Conservation (phyloP, 2,797 vertebrate genomes). For the Calcarius lapponicus region DNA sequence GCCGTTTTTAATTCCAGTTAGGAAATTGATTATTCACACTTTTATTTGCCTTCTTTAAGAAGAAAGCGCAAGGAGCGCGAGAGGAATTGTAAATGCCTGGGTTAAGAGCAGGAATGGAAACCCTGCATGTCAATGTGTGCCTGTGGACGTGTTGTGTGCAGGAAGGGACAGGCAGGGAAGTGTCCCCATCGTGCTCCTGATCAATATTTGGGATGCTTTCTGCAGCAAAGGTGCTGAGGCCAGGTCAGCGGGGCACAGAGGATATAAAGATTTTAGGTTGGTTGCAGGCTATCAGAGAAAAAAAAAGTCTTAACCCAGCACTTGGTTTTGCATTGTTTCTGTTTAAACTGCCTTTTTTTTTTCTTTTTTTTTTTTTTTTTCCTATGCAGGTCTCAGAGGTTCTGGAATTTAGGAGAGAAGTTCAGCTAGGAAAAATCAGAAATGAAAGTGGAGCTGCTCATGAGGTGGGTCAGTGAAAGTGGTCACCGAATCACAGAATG, state of each 20-base stretch:
- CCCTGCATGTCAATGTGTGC: neutral
- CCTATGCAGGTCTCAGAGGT: neutral
- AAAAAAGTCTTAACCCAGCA: neutral
- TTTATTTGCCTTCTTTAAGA: slow-evolving; percentile 66
- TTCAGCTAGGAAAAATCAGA: neutral
- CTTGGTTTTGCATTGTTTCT: neutral
- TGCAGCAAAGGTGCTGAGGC: neutral
- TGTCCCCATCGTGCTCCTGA: neutral
- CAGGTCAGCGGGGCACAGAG: neutral
- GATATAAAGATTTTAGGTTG: neutral
- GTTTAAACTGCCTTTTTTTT: neutral
- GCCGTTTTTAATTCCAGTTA: slow-evolving; percentile 62
- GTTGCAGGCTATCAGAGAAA: neutral
- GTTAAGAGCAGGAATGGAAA: neutral
- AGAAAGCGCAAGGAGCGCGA: slow-evolving; percentile 24
- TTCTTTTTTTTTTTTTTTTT: too few relatives aligned
- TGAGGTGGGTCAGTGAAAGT: accelerated
- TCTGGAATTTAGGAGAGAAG: neutral
- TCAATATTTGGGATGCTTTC: slow-evolving; percentile 8
- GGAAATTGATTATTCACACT: slow-evolving; percentile 73
- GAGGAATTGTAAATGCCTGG: slow-evolving; percentile 47
- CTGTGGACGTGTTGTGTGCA: neutral
- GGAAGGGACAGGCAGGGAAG: neutral
- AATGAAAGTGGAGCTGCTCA: neutral
- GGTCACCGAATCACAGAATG: neutral